Percentiles rank a stretch among this genome's conserved stretches.
Conservation (phyloP, 2,113 vertebrate genomes). For the Aphyosemion australe region DNA sequence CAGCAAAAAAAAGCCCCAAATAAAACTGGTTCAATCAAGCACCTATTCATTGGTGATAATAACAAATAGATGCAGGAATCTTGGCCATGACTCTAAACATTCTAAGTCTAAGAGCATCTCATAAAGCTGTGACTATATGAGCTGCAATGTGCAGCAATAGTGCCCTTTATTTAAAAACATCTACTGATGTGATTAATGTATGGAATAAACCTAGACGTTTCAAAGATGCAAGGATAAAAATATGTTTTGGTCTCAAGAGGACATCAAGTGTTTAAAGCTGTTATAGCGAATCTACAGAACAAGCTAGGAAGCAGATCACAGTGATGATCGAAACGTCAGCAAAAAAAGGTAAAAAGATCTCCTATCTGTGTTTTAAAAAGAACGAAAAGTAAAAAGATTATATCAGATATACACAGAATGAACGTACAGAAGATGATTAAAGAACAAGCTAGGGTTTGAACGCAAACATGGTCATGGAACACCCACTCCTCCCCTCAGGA, state of each 20-base stretch:
- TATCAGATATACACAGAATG: no score
- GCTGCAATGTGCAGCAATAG: not conserved
- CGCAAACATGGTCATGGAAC: no score
- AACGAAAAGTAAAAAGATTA: no score
- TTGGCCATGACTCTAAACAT: not conserved
- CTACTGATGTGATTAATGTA: slow-evolving; percentile 36
- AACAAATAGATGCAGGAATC: slow-evolving; percentile 4
- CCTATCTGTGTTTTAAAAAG: no score
- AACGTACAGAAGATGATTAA: no score
- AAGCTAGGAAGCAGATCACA: no score
- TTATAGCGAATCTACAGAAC: no score
- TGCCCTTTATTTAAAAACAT: slow-evolving; percentile 35
- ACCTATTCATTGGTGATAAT: slow-evolving; percentile 6
- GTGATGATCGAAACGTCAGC: no score
- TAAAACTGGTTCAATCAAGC: slow-evolving; percentile 8
- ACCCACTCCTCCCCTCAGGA: no score
- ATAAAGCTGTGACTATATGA: slow-evolving; percentile 3
- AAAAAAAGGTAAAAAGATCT: no score
- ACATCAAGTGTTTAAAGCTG: not conserved
- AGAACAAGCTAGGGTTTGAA: no score
- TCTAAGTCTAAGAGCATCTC: no score
- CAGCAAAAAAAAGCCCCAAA: not conserved
- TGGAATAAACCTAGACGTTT: slow-evolving; percentile 12
- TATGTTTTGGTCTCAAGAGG: slow-evolving; percentile 9
- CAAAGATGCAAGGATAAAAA: slow-evolving; percentile 15